Evolutionary conservation across 2,113 vertebrate species (phyloP), one percentile per base, ranked within the genome.

Genomic region (Stictonetta naevosa): DNA sequence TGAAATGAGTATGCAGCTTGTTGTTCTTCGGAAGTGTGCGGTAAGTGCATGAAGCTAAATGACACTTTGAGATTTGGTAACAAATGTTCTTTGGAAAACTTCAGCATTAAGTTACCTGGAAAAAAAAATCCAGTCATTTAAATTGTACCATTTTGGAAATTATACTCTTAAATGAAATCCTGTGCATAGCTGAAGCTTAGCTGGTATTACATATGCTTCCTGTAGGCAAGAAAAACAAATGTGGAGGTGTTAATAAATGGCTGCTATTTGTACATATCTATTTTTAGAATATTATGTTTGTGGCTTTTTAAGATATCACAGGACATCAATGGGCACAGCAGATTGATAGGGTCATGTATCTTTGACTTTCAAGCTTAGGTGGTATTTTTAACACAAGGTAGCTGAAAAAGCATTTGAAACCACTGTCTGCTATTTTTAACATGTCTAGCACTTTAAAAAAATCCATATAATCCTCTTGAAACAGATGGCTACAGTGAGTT

Each of bases 381-480:
- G 62, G 16, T 93, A 78, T 75, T 91, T 91, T 91, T 78, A 85
- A 77, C 42, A 58, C 46, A 28, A 86, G 42, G 42, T 76, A 83
- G 48, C 83, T 88, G 86, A 93, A 95, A 97, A 92, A 69, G 58
- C 66, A 89, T 80, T 90, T 91, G 59, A 93, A 88, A 88, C 34
- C 1, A 15, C 73, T 79, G 48, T 66, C 72, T 91, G 71, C 93
- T 96, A 96, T 97, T 97, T 97, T 95, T 96, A 84, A 94, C 89
- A 46, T 82, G 83, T 80, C 93, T 90, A 85, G 76, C 69, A 82
- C 89, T 97, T 95, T 4, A 86, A 92, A 95, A 93, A 88, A 93
- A 91, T 86, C 93, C 91, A 85, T 75, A 68, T 97, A 97, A 97
- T 95, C 93, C 91, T 96, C 92, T 96, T 92, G 89, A 93, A 94